Percentiles rank a stretch among this genome's conserved stretches.
phyloP scores from a whole-genome alignment of 2,797 vertebrate species.

The Acrossocheilus wenchowensis region DNA sequence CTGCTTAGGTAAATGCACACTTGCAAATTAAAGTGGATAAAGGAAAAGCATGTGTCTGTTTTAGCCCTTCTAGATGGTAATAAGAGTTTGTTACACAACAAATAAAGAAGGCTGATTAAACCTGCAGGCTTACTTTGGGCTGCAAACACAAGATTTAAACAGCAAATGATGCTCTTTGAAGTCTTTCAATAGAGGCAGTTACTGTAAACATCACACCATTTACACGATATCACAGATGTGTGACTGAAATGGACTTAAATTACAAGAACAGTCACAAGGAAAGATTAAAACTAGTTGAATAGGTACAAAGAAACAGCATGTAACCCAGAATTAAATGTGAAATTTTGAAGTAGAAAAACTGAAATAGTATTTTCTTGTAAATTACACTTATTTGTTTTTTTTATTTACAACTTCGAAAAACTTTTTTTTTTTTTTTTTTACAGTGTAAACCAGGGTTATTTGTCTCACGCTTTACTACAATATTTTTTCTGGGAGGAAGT shows the following conservation, averaged over 20 bases:
- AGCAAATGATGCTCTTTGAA: background rate
- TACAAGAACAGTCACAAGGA: background rate
- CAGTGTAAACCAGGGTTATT: background rate
- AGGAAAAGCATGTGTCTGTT: background rate
- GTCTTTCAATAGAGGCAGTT: background rate
- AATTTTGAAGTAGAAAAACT: background rate
- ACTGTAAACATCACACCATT: slow-evolving; percentile 21
- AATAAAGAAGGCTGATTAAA: background rate
- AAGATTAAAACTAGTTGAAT: background rate
- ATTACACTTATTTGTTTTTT: background rate
- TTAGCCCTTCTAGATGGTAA: background rate
- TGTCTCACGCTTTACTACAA: background rate
- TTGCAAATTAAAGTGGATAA: slow-evolving; percentile 40
- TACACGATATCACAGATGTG: slow-evolving; percentile 5
- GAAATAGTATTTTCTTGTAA: background rate
- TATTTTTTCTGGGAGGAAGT: background rate
- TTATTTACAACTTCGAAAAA: background rate
- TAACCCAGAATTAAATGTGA: background rate
- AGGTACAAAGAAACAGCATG: background rate
- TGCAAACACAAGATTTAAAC: background rate
- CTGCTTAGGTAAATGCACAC: slow-evolving; percentile 49
- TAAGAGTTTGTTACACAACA: background rate
- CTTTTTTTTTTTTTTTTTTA: too few species aligned
- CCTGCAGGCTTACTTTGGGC: background rate
- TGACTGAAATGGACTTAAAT: background rate